Evolutionary conservation across 2,888 invertebrate species (phyloP).

Genomic region (Trachelus troglodyta): DNA sequence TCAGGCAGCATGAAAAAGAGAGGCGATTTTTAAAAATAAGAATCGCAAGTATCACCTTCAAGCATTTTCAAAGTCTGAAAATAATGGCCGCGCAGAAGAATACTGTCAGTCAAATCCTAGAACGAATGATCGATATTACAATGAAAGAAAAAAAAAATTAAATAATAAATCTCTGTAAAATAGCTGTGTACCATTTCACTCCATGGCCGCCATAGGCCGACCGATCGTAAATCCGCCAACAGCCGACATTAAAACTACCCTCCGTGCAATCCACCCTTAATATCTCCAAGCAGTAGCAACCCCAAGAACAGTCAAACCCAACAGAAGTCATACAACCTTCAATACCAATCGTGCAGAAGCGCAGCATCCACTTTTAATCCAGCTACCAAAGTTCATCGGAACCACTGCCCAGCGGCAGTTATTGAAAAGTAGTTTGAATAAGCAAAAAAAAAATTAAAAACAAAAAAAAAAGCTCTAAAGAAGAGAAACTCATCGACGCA

Average conservation of each 20-base stretch:
- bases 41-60: background rate
- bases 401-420: background rate
- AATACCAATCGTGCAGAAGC: background rate
- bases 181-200: background rate
- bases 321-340: background rate
- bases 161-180: background rate
- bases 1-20: background rate
- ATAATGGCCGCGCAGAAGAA: background rate
- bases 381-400: background rate
- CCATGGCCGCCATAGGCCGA: background rate
- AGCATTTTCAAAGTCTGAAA: background rate
- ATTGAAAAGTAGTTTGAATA: background rate
- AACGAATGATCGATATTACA: background rate
- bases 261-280: background rate
- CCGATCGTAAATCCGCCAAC: background rate
- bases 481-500: background rate
- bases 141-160: background rate
- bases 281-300: background rate
- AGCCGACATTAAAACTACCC: conserved; percentile 10
- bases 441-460: background rate
- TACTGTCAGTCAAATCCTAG: background rate
- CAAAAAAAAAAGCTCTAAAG: background rate
- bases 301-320: background rate
- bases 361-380: background rate
- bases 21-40: background rate